Evolutionary conservation across 2,113 vertebrate species (phyloP).

Genomic region (Tauraco erythrolophus): DNA sequence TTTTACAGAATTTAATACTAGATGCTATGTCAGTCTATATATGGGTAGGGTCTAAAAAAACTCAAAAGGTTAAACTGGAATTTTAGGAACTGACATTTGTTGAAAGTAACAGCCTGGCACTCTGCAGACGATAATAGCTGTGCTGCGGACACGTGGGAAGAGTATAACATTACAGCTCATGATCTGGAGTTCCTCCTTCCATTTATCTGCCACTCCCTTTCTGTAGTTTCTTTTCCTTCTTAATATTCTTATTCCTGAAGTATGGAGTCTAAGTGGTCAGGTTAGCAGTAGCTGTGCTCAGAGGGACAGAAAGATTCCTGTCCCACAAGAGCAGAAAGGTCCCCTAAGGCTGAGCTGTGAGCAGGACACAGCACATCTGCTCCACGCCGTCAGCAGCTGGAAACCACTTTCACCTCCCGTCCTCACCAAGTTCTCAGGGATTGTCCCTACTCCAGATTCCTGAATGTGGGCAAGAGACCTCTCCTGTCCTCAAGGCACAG

Average conservation of each 20-base stretch:
- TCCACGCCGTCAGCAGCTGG: not conserved
- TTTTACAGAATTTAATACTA: not conserved
- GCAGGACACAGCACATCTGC: not conserved
- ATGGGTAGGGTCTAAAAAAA: not conserved
- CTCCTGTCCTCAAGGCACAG: not conserved
- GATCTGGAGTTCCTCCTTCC: not conserved
- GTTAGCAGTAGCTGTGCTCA: not conserved
- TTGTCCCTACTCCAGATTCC: not conserved
- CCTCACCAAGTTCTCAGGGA: not conserved
- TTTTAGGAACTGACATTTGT: not conserved
- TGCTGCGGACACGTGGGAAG: not conserved
- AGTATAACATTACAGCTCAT: accelerated
- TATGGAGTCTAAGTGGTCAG: not conserved
- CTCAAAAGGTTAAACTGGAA: not conserved
- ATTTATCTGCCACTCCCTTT: not conserved
- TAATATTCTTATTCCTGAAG: not conserved
- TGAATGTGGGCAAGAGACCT: not conserved
- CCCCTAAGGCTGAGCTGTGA: not conserved
- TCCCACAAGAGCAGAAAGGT: not conserved
- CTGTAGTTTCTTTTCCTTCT: not conserved
- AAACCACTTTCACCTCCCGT: not conserved
- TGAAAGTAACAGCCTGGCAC: not conserved
- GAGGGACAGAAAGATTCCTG: not conserved
- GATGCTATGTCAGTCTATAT: not conserved
- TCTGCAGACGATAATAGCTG: not conserved